Conservation (phyloP, 2,797 vertebrate genomes). For the Lepus oiostolus region DNA sequence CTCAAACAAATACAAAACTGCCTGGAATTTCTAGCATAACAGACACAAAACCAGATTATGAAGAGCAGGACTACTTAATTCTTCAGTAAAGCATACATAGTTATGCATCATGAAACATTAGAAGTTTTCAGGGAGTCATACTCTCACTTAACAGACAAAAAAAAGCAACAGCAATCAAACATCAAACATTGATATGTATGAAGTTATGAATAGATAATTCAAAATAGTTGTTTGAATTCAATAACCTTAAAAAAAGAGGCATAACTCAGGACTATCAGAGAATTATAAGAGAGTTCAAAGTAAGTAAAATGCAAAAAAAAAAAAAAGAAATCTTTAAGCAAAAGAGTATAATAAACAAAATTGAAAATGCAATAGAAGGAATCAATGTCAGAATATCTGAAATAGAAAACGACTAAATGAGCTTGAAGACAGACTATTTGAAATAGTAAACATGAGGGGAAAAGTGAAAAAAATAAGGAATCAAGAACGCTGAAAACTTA, state of each 20-base stretch:
- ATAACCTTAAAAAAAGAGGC: not conserved
- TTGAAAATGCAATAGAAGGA: not conserved
- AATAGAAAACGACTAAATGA: not conserved
- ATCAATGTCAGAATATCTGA: not conserved
- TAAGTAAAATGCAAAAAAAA: not conserved
- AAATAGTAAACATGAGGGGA: not conserved
- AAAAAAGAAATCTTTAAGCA: not conserved
- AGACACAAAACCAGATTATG: not conserved
- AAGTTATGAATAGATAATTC: not conserved
- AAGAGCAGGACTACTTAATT: not conserved
- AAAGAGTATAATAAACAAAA: not conserved
- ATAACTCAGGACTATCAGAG: not conserved
- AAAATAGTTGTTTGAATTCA: not conserved
- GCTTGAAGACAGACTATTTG: not conserved
- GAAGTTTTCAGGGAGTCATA: not conserved
- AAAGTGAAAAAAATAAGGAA: not conserved
- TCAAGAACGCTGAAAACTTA: not conserved
- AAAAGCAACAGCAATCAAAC: not conserved
- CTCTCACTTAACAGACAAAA: not conserved
- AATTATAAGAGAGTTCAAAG: not conserved
- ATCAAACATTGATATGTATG: not conserved
- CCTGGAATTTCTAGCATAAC: not conserved
- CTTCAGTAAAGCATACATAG: not conserved
- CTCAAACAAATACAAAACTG: not conserved
- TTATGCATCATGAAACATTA: not conserved